Evolutionary conservation across 2,113 vertebrate genomes (phyloP), one percentile per base, ranked within the genome.

Genomic region (Pycnonotus jocosus): DNA sequence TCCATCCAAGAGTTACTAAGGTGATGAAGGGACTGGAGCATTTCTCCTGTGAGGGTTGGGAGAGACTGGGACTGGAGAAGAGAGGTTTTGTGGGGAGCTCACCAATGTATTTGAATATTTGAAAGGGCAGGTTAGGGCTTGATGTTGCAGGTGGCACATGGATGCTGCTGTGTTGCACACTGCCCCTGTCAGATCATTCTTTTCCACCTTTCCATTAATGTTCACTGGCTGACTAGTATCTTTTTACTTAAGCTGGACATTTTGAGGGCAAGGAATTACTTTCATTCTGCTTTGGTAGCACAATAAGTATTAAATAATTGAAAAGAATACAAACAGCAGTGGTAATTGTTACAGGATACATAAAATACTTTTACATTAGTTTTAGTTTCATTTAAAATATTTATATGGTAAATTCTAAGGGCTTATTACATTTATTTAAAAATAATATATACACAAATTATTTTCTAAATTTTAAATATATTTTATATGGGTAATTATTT

Each of bases 31-130:
- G 25, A 13, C 31, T 53, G 37, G 37, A 90, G 45, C 1, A 1
- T 51, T 22, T 27, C 37, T 78, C 6, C 31, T n/a, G 0, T 5
- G 19, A 62, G 9, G 9, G 6, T 2, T 45, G 33, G 23, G 47
- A 68, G 57, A 22, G 27, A 31, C 28, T 68, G 54, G 15, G n/a
- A 4, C n/a, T 73, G 31, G 25, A 73, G n/a, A 77, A 38, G 30
- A 61, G 27, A 61, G 53, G 9, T 31, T 54, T 74, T 4, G 0
- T 25, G 6, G 11, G 28, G 4, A 53, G 15, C 15, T 70, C 38
- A 40, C 16, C 40, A 27, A 6, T 44, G 21, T 24, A 1, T 42
- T 10, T 45, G 22, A n/a, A 40, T 19, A 38, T 11, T 47, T 78
- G 54, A 24, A 78, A n/a, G 58, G 4, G 22, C 24, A 27, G n/a